Base-by-base conservation (phyloP, 2,888 invertebrate species). In the Cephus pygmeus region DNA sequence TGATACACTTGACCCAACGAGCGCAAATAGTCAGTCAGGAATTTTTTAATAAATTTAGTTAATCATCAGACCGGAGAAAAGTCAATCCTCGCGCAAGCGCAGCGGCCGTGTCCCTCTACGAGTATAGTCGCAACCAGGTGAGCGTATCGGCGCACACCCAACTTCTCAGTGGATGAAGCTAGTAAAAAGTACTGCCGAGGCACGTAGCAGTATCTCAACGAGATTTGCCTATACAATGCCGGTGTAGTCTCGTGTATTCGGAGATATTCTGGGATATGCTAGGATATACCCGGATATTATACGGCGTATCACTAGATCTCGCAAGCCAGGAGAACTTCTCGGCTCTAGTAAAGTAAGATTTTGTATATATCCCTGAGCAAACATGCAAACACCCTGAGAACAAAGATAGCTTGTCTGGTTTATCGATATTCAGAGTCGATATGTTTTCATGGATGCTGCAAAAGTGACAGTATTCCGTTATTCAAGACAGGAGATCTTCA, bases 121-220 rank as follows among this genome's bases (percentile, higher is more conserved):
- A 56, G 6, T 56, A 9, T 23, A 56, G 56, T 56, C 56, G 56
- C 56, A 56, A 2, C 23, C 56, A 56, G 23, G 56, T 56, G 56
- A 56, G 23, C 6, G 23, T 56, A 56, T 56, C 56, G 56, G 12
- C 12, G 34, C 34, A 3, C 33, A 31, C 31, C 71, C 34, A 71
- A 71, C 31, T 71, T 33, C 34, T 12, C 71, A 33, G 4, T 71
- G 71, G 71, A 23, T 71, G 33, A 34, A 71, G 34, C 33, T 12
- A 33, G 71, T 33, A 71, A 77, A 79, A 79, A 81, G 79, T 56
- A 56, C 23, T 56, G 68, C 40, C 69, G 11, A 12, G n/a, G 68
- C 33, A 40, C 73, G n/a, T 75, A 69, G 34, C 78, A 76, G 82
- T 83, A 84, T 82, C 83, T 81, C 84, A 82, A 83, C 82, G 81